Conservation (phyloP, 2,113 vertebrate species). For the Chiloscyllium plagiosum region DNA sequence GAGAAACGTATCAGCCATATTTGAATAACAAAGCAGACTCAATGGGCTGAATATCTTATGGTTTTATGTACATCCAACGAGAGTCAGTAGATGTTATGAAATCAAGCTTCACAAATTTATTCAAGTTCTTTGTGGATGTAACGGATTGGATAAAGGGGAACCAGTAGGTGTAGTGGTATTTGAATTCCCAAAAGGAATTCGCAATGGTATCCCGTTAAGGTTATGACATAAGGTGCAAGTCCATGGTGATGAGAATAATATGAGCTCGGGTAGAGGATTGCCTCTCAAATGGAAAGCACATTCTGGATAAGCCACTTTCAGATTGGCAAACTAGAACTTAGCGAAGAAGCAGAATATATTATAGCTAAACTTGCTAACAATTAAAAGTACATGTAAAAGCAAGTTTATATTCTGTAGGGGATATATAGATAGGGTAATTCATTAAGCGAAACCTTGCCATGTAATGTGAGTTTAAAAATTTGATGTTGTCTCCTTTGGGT, state of each 20-base stretch:
- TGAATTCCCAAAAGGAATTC: neutral
- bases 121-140: neutral
- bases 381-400: neutral
- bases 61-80: neutral
- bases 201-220: neutral
- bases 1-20: too few relatives aligned
- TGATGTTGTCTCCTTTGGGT: too few relatives aligned
- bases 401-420: too few relatives aligned
- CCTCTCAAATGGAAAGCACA: neutral
- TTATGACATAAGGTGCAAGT: neutral
- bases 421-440: too few relatives aligned
- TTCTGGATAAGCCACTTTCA: neutral
- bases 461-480: too few relatives aligned
- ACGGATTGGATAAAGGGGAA: neutral
- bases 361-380: neutral
- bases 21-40: too few relatives aligned
- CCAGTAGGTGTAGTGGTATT: neutral
- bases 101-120: neutral
- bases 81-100: neutral
- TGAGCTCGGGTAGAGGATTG: neutral
- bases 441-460: too few relatives aligned
- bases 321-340: neutral
- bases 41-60: too few relatives aligned
- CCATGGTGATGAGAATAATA: neutral
- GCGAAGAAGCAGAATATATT: neutral